Evolutionary conservation across 2,888 invertebrate species (phyloP), one percentile per base, ranked within the genome.

Genomic region (Falcaria lacertinaria): DNA sequence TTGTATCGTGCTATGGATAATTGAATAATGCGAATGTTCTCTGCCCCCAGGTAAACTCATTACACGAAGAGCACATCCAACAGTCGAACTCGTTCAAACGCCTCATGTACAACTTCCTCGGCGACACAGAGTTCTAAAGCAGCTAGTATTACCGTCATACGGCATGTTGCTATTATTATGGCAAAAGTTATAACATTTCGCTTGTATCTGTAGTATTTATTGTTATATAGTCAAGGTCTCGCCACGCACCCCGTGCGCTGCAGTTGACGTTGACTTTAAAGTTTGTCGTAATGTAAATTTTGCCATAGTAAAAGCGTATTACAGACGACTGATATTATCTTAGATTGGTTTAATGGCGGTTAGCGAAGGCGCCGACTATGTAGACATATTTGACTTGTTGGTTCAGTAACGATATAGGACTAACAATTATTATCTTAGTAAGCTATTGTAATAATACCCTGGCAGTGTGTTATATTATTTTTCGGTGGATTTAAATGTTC

Each of bases 1-100:
- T n/a, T n/a, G n/a, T n/a, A n/a, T n/a, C n/a, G n/a, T n/a, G n/a
- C n/a, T n/a, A n/a, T 5, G 7, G 16, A 15, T 11, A 17, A 15
- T 37, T 25, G 1, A 38, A 32, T 16, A 32, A 17, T n/a, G 19
- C 25, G 8, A 33, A 4, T 13, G 11, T 13, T 22, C 43, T 33
- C 39, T 32, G 25, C 41, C 71, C 83, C 14, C 89, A 93, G 93
- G 90, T 93, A 62, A 94, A 93, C 80, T 91, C 93, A 43, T 77
- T 93, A 66, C 92, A 93, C 60, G 93, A 94, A 70, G 96, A 96
- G 74, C 92, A 92, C 69, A 97, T 97, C 76, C 96, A 96, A 72
- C 97, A 97, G 84, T 97, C 96, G 84, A 94, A 95, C 83, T 96
- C 96, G 57, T 97, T 97, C 91, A 96, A 95, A 83, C 94, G 97